These are phyloP conservation scores for Melanostoma scalare DNA, from an alignment of 2,888 invertebrate genomes.

Conservation along the genomic window DNA sequence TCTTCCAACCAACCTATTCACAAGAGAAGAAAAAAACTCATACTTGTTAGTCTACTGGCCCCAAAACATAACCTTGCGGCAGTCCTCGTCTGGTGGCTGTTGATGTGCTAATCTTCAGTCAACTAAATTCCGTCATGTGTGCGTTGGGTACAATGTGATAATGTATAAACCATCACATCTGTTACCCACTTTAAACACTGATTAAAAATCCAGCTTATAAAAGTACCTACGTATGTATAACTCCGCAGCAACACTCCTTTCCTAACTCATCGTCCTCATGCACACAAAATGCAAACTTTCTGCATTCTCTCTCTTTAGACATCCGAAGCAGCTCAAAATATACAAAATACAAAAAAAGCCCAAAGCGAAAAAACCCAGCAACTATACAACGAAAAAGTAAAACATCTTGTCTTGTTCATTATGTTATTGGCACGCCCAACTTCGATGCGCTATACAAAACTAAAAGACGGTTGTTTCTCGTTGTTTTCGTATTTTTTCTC, in stretches of 20 bases:
- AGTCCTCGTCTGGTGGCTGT: background rate
- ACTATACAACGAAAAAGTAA: slow-evolving; percentile 11
- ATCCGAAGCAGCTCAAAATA: slow-evolving; percentile 1
- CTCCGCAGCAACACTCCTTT: background rate
- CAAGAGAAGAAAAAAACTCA: slow-evolving; percentile 1
- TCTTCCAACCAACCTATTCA: background rate
- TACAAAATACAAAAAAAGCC: slow-evolving; percentile 15
- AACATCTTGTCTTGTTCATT: slow-evolving; percentile 77
- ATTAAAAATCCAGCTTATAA: slow-evolving; percentile 19
- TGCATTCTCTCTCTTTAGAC: background rate
- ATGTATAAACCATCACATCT: slow-evolving; percentile 32
- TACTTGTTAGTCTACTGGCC: background rate
- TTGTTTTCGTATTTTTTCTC: background rate
- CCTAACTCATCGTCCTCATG: slow-evolving; percentile 4
- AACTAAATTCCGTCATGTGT: slow-evolving; percentile 18
- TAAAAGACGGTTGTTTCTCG: slow-evolving; percentile 2
- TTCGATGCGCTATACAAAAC: slow-evolving; percentile 48
- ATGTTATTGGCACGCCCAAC: slow-evolving; percentile 80
- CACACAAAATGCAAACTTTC: slow-evolving; percentile 30
- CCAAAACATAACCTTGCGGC: slow-evolving; percentile 30
- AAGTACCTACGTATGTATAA: background rate
- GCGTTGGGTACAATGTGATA: slow-evolving; percentile 9
- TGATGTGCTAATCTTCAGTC: slow-evolving; percentile 21
- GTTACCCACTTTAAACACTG: slow-evolving; percentile 12
- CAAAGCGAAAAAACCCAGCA: slow-evolving; percentile 28